Percentiles rank a stretch among this genome's conserved stretches.
Conservation (phyloP, 2,888 invertebrate species). For the Dorcus hopei region DNA sequence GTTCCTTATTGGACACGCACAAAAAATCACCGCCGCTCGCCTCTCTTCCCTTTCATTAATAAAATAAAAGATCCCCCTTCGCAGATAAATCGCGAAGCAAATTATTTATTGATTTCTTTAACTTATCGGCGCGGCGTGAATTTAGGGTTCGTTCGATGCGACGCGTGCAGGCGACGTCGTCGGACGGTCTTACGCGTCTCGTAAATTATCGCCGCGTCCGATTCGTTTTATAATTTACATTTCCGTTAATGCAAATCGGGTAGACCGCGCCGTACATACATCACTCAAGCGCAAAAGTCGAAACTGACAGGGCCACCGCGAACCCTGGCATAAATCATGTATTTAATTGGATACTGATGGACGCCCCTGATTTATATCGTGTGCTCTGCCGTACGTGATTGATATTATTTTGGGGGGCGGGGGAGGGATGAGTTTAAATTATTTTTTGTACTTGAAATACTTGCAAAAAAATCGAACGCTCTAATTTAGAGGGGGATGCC, state of each 20-base stretch:
- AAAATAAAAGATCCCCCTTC: neutral
- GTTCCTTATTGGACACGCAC: too few relatives aligned
- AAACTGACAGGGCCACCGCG: slow-evolving; percentile 9
- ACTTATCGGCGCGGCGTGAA: neutral
- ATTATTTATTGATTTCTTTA: neutral
- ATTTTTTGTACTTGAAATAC: too few relatives aligned
- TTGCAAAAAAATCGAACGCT: too few relatives aligned
- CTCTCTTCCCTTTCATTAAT: neutral
- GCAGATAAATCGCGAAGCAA: neutral
- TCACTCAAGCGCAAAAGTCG: slow-evolving; percentile 10
- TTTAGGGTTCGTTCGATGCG: too few relatives aligned
- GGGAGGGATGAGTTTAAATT: too few relatives aligned
- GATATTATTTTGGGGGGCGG: too few relatives aligned
- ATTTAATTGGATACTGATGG: slow-evolving; percentile 15
- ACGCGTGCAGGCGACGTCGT: too few relatives aligned
- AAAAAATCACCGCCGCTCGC: neutral
- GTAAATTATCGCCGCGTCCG: neutral
- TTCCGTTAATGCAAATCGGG: neutral
- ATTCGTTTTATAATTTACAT: neutral
- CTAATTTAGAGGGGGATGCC: too few relatives aligned
- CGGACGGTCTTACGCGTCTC: neutral
- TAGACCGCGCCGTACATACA: neutral
- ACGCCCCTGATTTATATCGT: slow-evolving; percentile 8
- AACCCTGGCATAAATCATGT: slow-evolving; percentile 9
- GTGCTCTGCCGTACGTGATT: neutral